Conservation (phyloP, 2,888 invertebrate species). For the Neelides folsomi region DNA sequence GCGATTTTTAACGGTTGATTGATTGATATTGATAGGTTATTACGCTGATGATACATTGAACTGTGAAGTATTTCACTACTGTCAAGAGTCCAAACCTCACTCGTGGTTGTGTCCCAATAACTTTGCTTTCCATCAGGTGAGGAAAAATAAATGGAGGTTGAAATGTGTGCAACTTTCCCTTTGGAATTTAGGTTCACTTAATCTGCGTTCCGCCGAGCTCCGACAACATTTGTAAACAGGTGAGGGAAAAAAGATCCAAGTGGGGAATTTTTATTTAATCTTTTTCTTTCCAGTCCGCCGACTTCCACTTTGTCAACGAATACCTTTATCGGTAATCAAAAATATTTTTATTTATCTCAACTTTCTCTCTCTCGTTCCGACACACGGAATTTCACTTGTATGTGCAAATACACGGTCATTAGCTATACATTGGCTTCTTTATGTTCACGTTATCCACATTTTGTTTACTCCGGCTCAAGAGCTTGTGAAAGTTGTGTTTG, state of each 20-base stretch:
- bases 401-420: too few species aligned
- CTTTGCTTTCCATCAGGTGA: conserved; percentile 71
- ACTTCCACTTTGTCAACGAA: conserved; percentile 84
- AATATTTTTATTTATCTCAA: too few species aligned
- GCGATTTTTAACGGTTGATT: too few species aligned
- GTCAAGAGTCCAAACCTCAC: conserved; percentile 75
- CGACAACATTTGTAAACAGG: conserved; percentile 67
- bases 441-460: too few species aligned
- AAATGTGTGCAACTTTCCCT: conserved; percentile 20
- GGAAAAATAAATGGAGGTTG: conserved; percentile 3
- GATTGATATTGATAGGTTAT: conserved; percentile 44
- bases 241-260: background rate
- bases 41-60: conserved; percentile 77
- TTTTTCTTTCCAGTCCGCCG: conserved; percentile 56
- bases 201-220: conserved; percentile 85
- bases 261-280: too few species aligned
- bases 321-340: conserved; percentile 51
- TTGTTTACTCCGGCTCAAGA: too few species aligned
- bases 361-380: too few species aligned
- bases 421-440: too few species aligned
- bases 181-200: conserved; percentile 58
- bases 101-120: conserved; percentile 87
- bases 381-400: too few species aligned
- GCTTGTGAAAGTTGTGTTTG: too few species aligned
- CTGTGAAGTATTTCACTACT: conserved; percentile 88